Percentiles rank a stretch among this genome's conserved stretches.
phyloP scores from a whole-genome alignment of 2,113 vertebrate species.

The Xiphorhynchus elegans region DNA sequence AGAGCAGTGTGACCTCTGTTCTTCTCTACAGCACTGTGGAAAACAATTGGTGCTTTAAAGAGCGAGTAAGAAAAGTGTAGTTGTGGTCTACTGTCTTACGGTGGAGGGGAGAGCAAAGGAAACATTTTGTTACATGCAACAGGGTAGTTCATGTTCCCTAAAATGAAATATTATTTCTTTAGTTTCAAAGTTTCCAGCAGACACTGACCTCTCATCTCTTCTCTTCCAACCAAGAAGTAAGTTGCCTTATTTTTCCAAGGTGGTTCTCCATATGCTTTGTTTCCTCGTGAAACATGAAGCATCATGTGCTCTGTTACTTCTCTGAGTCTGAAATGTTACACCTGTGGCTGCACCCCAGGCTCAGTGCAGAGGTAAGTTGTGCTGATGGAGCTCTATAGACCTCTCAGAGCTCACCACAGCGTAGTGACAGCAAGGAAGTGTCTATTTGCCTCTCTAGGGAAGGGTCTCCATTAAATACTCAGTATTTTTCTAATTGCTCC shows the following conservation, averaged over 20 bases:
- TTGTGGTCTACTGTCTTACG: background rate
- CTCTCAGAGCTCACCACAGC: background rate
- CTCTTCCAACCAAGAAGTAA: background rate
- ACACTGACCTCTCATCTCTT: background rate
- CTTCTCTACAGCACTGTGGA: background rate
- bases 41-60: background rate
- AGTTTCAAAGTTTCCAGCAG: background rate
- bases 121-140: background rate
- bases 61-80: background rate
- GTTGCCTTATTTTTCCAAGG: background rate
- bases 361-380: background rate
- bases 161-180: background rate
- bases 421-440: background rate
- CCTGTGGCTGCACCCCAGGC: background rate
- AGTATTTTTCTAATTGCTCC: background rate
- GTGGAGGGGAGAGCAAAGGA: background rate
- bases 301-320: background rate
- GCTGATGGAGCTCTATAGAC: background rate
- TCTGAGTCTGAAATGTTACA: background rate
- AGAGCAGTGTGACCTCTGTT: background rate
- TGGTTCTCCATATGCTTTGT: background rate
- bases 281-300: background rate
- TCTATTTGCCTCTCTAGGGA: background rate
- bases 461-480: background rate
- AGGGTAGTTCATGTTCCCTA: background rate